These are phyloP conservation scores for Stenurella melanura DNA, from an alignment of 2,888 invertebrate species.

Conservation along the genomic window DNA sequence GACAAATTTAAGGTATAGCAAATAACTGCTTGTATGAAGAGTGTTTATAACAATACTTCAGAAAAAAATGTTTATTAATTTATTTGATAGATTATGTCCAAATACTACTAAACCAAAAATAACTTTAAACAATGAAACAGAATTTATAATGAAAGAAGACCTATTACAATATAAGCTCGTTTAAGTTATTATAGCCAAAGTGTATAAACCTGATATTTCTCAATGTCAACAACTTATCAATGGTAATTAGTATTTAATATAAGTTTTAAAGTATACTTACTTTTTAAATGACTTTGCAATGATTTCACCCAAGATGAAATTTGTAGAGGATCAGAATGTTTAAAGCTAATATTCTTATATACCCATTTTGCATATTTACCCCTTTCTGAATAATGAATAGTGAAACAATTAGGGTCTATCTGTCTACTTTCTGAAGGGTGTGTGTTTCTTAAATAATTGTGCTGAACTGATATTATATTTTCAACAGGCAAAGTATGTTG, in stretches of 20 bases:
- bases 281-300: constrained; percentile 75
- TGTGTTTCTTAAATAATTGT: constrained; percentile 71
- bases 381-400: constrained; percentile 79
- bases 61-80: no score
- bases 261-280: constrained; percentile 69
- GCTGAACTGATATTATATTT: constrained; percentile 76
- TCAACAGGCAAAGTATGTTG: constrained; percentile 76
- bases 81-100: no score
- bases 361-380: constrained; percentile 77
- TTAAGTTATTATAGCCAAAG: not conserved
- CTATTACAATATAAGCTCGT: not conserved
- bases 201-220: constrained; percentile 17
- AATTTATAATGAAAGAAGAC: not conserved
- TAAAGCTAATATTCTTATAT: constrained; percentile 76
- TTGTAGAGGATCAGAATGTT: constrained; percentile 78
- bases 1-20: no score
- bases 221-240: constrained; percentile 33
- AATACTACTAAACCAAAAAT: no score
- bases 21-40: no score
- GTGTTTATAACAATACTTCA: no score
- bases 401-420: constrained; percentile 74
- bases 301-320: constrained; percentile 80
- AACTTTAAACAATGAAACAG: no score
- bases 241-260: not conserved
- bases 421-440: constrained; percentile 68